phyloP scores from a whole-genome alignment of 2,113 vertebrate genomes.

The Forbesichthys papilliferus region DNA sequence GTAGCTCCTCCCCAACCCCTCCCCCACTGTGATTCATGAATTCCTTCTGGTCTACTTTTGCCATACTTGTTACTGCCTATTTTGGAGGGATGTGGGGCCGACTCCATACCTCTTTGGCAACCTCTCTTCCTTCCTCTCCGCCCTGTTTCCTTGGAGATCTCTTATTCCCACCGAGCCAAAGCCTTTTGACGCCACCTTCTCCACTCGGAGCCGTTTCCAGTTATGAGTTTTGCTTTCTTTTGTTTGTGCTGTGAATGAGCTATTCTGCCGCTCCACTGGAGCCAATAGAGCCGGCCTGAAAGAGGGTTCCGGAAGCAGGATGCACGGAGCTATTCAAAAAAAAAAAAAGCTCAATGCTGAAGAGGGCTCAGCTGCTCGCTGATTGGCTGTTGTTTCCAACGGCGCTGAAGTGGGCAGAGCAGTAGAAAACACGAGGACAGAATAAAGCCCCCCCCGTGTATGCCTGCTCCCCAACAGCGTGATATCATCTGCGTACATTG shows the following conservation, averaged over 20 bases:
- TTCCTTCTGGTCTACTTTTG: neutral
- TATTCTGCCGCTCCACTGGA: slow-evolving; percentile 56
- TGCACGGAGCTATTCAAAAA: slow-evolving; percentile 29
- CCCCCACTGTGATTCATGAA: neutral
- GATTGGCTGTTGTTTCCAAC: slow-evolving; percentile 57
- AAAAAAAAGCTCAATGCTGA: slow-evolving; percentile 19
- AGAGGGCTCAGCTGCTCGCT: slow-evolving; percentile 35
- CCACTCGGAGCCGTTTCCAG: slow-evolving; percentile 21
- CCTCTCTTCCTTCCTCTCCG: neutral
- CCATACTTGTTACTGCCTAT: no score
- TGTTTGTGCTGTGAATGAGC: slow-evolving; percentile 51
- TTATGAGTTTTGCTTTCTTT: slow-evolving; percentile 24
- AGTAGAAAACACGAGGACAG: slow-evolving; percentile 31
- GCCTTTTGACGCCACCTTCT: slow-evolving; percentile 17
- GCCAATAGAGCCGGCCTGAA: slow-evolving; percentile 55
- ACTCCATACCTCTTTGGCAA: neutral
- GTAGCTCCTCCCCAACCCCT: neutral
- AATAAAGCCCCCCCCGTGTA: slow-evolving; percentile 39
- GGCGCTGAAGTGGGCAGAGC: slow-evolving; percentile 34
- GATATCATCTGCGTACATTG: slow-evolving; percentile 58
- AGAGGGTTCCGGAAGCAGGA: slow-evolving; percentile 53
- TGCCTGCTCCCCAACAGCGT: slow-evolving; percentile 35
- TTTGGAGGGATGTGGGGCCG: neutral
- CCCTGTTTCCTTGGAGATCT: neutral
- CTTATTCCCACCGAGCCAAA: neutral